Evolutionary conservation across 2,888 invertebrate species (phyloP).

Genomic region (Parnassius glacialis): DNA sequence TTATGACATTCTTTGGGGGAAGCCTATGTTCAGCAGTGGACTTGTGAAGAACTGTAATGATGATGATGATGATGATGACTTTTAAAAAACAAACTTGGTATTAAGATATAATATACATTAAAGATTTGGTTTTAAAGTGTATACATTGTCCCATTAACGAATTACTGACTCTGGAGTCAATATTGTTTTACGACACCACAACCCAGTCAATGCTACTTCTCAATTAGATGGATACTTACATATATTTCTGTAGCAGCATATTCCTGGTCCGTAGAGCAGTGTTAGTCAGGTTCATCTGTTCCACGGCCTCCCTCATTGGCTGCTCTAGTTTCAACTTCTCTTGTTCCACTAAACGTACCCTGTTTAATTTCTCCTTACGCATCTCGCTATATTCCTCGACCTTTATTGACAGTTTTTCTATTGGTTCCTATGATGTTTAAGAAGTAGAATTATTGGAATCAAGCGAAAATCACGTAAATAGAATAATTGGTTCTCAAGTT

Average conservation of each 20-base stretch:
- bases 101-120: no score
- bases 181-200: no score
- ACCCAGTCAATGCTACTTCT: not conserved
- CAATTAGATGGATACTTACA: slow-evolving; percentile 61
- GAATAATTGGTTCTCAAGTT: no score
- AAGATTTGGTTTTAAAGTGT: not conserved
- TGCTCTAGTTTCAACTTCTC: slow-evolving; percentile 89
- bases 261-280: slow-evolving; percentile 85
- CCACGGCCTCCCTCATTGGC: slow-evolving; percentile 89
- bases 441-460: no score
- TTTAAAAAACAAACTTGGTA: no score
- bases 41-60: no score
- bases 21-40: no score
- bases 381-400: slow-evolving; percentile 88
- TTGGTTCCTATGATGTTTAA: slow-evolving; percentile 82
- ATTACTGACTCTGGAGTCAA: no score
- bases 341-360: slow-evolving; percentile 88
- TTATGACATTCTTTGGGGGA: no score
- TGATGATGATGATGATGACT: no score
- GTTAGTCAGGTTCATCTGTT: slow-evolving; percentile 90
- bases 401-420: slow-evolving; percentile 85
- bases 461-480: no score
- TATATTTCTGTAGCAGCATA: slow-evolving; percentile 85
- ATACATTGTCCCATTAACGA: not conserved
- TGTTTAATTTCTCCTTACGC: slow-evolving; percentile 90